A percentile compares a stretch with the other conserved stretches of the same genome.
Evolutionary conservation across 2,797 vertebrate species (phyloP).

Genomic region (Hapalemur alaotrensis): DNA sequence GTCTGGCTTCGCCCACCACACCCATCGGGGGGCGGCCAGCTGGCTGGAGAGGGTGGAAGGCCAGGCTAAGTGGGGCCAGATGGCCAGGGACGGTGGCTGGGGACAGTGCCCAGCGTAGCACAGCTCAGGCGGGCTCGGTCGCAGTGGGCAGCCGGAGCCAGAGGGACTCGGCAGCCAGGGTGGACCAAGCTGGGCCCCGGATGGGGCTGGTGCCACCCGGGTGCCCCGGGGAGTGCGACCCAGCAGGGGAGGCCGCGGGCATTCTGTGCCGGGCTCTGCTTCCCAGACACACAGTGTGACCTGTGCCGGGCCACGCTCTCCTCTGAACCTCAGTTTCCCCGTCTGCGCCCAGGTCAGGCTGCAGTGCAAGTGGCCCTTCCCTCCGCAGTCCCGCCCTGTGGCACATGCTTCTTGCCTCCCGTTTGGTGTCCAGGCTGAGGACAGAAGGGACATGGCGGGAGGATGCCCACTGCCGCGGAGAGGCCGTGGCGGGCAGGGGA

Average conservation of each 20-base stretch:
- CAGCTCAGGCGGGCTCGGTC: neutral
- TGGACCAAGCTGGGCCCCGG: neutral
- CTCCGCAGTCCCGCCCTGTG: neutral
- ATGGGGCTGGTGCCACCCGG: neutral
- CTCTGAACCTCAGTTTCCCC: neutral
- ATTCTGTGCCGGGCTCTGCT: neutral
- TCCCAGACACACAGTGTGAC: rapidly evolving
- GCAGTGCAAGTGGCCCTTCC: neutral
- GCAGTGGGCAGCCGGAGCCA: neutral
- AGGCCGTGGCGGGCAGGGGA: neutral
- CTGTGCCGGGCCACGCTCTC: neutral
- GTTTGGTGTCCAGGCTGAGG: neutral
- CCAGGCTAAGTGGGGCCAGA: neutral
- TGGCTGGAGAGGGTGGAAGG: too few species aligned
- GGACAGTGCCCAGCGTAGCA: neutral
- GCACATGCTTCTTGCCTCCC: neutral
- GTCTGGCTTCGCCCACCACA: rapidly evolving
- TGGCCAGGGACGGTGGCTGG: neutral
- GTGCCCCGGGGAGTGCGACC: rapidly evolving
- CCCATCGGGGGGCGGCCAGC: rapidly evolving
- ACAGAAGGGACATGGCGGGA: neutral
- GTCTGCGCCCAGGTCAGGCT: neutral
- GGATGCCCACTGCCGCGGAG: too few species aligned
- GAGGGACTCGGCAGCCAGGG: too few species aligned
- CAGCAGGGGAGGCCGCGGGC: rapidly evolving